Evolutionary conservation across 2,113 vertebrate genomes (phyloP), one percentile per base, ranked within the genome.

Genomic region (Alaudala cheleensis): DNA sequence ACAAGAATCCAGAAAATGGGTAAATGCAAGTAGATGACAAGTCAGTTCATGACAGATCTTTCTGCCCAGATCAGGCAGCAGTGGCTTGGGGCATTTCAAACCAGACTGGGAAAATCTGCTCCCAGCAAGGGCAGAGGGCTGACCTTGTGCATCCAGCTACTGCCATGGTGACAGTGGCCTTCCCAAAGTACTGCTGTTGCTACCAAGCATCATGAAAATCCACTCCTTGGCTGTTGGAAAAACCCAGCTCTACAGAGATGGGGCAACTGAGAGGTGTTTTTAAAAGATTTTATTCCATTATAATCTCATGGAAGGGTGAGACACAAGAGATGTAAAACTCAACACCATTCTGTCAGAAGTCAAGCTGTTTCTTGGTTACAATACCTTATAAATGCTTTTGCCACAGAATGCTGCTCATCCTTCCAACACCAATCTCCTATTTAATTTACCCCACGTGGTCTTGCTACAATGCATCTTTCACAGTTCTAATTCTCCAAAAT

Each of bases 111-210:
- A 66, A n/a, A 86, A 81, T 25, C 74, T 25, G 51, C 74, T 64
- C 6, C 15, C 74, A 70, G 58, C 4, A 0, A 76, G 67, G 50
- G 57, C 81, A 54, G 23, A 47, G 19, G 14, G 17, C 20, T 47
- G 60, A 94, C 47, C 44, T 65, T 5, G 4, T 13, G 10, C 29
- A 25, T 7, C 33, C 54, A 44, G 11, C 15, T 31, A 6, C 61
- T 3, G 31, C 1, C 21, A 28, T 2, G 6, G 4, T 19, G 0
- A 17, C 42, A 21, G 12, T 0, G 6, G 2, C 7, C n/a, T 28
- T 57, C 6, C 42, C 18, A 18, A 56, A 47, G 12, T 2, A 6
- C 17, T 51, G 20, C 34, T 37, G 13, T 1, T 24, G 25, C 50
- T 29, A 12, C 18, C 0, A 1, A 66, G 45, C 53, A 28, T 5